phyloP scores from a whole-genome alignment of 2,888 invertebrate species.

The Scaptomyza polygonia region DNA sequence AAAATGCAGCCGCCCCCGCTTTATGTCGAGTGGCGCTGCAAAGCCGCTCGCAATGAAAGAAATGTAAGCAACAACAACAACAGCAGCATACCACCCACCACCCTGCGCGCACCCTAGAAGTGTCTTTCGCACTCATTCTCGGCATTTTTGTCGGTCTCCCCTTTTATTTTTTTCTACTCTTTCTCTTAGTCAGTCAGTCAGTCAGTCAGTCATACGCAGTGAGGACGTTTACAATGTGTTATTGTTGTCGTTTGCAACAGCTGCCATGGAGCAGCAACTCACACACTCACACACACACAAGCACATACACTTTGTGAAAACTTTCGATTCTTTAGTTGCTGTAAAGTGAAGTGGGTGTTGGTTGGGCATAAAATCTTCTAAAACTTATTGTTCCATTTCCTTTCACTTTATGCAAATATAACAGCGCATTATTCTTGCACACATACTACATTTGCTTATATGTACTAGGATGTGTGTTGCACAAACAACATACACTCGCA shows the following conservation, averaged over 20 bases:
- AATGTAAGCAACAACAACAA: constrained; percentile 33
- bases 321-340: constrained; percentile 68
- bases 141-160: background rate
- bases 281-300: constrained; percentile 21
- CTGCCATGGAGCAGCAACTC: constrained; percentile 67
- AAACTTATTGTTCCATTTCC: constrained; percentile 77
- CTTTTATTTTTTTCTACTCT: background rate
- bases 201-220: constrained; percentile 12
- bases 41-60: constrained; percentile 22
- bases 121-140: constrained; percentile 22
- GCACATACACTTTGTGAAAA: constrained; percentile 49
- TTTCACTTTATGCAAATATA: constrained; percentile 76
- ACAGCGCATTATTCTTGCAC: constrained; percentile 58
- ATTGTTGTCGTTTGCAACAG: constrained; percentile 42
- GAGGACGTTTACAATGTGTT: constrained; percentile 52
- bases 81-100: background rate
- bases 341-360: constrained; percentile 5
- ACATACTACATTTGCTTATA: constrained; percentile 18
- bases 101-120: constrained; percentile 1
- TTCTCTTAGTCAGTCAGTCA: constrained; percentile 4
- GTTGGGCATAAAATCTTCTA: constrained; percentile 53
- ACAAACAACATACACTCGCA: constrained; percentile 19
- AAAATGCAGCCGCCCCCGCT: constrained; percentile 51
- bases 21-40: constrained; percentile 33
- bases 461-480: constrained; percentile 19